Evolutionary conservation across 2,797 vertebrate species (phyloP), one percentile per base, ranked within the genome.

Genomic region (Liparis tanakae): DNA sequence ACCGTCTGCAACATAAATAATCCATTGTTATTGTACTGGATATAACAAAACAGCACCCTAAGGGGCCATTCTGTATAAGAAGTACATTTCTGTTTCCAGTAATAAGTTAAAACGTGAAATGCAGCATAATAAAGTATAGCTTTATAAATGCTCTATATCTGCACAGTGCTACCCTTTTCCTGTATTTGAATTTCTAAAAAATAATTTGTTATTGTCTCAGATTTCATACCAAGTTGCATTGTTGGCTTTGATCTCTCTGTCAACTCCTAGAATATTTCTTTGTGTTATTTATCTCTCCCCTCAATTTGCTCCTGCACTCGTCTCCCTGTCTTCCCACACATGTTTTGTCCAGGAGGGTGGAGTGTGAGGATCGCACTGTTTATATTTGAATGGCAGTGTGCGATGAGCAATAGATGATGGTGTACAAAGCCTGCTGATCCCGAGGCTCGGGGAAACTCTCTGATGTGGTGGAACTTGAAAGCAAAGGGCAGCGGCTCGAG

Each of bases 401-500:
- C 84, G 85, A 92, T 94, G 92, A 93, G 89, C 92, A 90, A 87
- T 93, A 91, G 90, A 89, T 88, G 88, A 84, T 91, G 86, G 85
- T 89, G 89, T 89, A 93, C 92, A 90, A 92, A 91, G 89, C 59
- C 88, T 67, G 86, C 73, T 93, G 80, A 93, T 94, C 90, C 91
- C 72, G 17, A 79, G 78, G 81, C 79, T 86, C 78, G 82, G 81
- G 78, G 69, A 79, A 84, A 81, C 82, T 83, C 86, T 94, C 89
- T 93, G 92, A 93, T 92, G 91, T 94, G 87, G 84, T 43, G 81
- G 81, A 18, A 93, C 91, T 91, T 94, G 91, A 94, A 93, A 94
- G 91, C 76, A 84, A 67, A 88, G 92, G 91, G 83, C 90, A 93
- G 84, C 82, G 65, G 80, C 82, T 71, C 18, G 54, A 67, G 88